Conservation (phyloP, 1,140 invertebrate genomes). For the Drosophila setifemur region DNA sequence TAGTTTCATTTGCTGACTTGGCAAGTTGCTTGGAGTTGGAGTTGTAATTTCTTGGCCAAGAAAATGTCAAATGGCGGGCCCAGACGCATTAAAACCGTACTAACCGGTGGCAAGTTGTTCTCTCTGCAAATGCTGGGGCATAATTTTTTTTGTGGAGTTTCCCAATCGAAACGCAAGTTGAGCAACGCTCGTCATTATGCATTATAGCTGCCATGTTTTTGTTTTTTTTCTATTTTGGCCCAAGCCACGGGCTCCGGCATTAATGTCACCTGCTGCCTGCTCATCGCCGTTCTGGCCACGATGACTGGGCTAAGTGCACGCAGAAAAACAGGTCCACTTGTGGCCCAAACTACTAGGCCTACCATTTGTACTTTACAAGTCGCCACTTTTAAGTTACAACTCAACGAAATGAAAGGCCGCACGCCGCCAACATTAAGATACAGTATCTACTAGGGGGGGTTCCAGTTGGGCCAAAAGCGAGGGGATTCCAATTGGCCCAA, state of each 20-base stretch:
- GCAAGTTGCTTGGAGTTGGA: too few relatives aligned
- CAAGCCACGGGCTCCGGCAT: slow-evolving; percentile 27
- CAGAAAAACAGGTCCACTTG: too few relatives aligned
- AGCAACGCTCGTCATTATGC: slow-evolving; percentile 59
- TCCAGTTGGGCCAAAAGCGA: too few relatives aligned
- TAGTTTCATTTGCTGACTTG: too few relatives aligned
- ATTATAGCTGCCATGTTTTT: slow-evolving; percentile 16
- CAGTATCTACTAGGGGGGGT: not conserved
- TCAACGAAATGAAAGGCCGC: not conserved
- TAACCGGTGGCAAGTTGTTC: slow-evolving; percentile 52
- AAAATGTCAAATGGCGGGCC: slow-evolving; percentile 53
- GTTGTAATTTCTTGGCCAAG: slow-evolving; percentile 8
- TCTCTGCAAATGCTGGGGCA: slow-evolving; percentile 33
- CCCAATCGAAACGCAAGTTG: slow-evolving; percentile 23
- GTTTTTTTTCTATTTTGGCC: slow-evolving; percentile 5
- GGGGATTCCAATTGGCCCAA: too few relatives aligned
- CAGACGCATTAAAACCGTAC: slow-evolving; percentile 46
- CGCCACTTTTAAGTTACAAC: not conserved
- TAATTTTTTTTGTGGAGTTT: slow-evolving; percentile 58
- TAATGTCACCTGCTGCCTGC: slow-evolving; percentile 66
- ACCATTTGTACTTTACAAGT: not conserved
- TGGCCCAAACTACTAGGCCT: not conserved
- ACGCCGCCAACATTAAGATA: not conserved
- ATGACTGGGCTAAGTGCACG: slow-evolving; percentile 39
- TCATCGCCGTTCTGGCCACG: slow-evolving; percentile 45